Evolutionary conservation across 2,888 invertebrate genomes (phyloP), one percentile per base, ranked within the genome.

Genomic region (Platypus cylindrus): DNA sequence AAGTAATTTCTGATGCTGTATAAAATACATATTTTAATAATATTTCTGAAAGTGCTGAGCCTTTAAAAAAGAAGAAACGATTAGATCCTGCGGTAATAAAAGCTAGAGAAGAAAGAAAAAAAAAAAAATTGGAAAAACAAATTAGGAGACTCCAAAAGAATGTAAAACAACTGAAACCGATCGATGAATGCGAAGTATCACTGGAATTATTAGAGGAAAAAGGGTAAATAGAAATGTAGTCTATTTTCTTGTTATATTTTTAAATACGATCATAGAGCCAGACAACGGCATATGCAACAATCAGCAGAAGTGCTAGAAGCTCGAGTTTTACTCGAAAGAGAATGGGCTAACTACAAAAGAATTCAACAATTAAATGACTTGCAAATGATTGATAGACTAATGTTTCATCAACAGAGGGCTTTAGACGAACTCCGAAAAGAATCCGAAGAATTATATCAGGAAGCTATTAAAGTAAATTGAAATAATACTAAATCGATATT

Each of bases 21-120:
- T n/a, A n/a, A n/a, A n/a, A n/a, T n/a, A n/a, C n/a, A n/a, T n/a
- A n/a, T n/a, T n/a, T n/a, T n/a, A n/a, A n/a, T n/a, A n/a, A n/a
- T n/a, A n/a, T n/a, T n/a, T n/a, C n/a, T n/a, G n/a, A n/a, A n/a
- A 81, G 82, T 56, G 90, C 78, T 3, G 89, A 90, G 58, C 93
- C 93, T 2, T 56, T 93, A 54, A 93, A 89, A 58, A 93, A 84
- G 59, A 93, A 87, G 62, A 90, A 79, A 56, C 78, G 73, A 54
- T 33, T 87, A 1, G 91, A 94, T 62, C 89, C 90, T 2, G 72
- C 72, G 3, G 63, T 94, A 17, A 46, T 89, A 0, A 80, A 77
- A 56, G 77, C 78, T 11, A 71, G 89, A 48, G 89, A 91, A 54
- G 85, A 86, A 0, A 73, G 87, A 32, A 80, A 71, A 43, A 77